Evolutionary conservation across 2,113 vertebrate genomes (phyloP), one percentile per base, ranked within the genome.

Genomic region (Odobenus rosmarus): DNA sequence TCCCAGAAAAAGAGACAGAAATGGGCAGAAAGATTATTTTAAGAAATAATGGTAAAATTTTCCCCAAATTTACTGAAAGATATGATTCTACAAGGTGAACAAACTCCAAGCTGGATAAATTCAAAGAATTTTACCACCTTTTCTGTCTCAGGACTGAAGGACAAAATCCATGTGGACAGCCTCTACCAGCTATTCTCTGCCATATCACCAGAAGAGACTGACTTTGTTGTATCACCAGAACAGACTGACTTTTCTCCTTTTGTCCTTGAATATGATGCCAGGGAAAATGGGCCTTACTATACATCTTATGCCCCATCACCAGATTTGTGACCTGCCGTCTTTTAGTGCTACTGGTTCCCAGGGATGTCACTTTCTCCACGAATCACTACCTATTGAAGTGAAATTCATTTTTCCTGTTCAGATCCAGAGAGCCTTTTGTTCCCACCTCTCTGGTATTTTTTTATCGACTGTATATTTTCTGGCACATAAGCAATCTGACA

Each of bases 391-490:
- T 98, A 90, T 90, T 93, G 96, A 98, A 98, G 97, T 95, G 93
- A 93, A 97, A 84, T 83, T 98, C 98, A 96, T 98, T 98, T 98
- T 96, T 98, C 97, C 97, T 98, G 98, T 98, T 98, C 98, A 99
- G 98, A 98, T 96, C 98, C 98, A 99, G 98, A 98, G 97, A 98
- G 98, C 96, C 98, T 99, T 99, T 98, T 98, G 98, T 97, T 98
- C 98, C 98, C 97, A 97, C 93, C 98, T 99, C 98, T 98, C 99
- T 99, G 99, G 97, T 99, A 99, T 99, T 99, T 99, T 99, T 99
- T 99, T 99, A 99, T 98, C 98, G 98, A 98, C 97, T 96, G 97
- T 98, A 98, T 98, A 99, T 98, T 99, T 98, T 98, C 98, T 98
- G 98, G 98, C 98, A 99, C 97, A 98, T 97, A 95, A 98, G 97